Percentiles rank a stretch among this genome's conserved stretches.
These are phyloP conservation scores for Sycophaga agraensis DNA, from an alignment of 1,140 invertebrate species.

Conservation along the genomic window DNA sequence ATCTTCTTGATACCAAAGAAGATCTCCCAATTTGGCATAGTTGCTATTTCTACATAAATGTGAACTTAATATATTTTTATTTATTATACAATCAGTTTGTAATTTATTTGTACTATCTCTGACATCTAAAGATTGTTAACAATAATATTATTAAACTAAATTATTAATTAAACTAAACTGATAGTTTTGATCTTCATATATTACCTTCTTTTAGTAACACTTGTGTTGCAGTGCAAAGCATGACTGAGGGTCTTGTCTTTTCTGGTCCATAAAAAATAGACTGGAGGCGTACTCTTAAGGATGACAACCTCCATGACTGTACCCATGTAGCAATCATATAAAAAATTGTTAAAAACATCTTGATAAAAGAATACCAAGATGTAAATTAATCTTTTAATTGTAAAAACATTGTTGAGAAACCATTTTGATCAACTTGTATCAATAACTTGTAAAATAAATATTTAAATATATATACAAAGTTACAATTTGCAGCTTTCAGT, in stretches of 20 bases:
- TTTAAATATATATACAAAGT: too few species aligned
- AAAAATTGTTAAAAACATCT: slow-evolving; percentile 66
- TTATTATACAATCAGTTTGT: slow-evolving; percentile 28
- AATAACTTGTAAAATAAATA: too few species aligned
- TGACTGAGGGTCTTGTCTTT: slow-evolving; percentile 40
- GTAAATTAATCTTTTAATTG: not conserved
- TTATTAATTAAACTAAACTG: too few species aligned
- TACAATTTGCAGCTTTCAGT: too few species aligned
- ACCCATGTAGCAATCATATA: slow-evolving; percentile 70
- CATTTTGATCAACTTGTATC: not conserved
- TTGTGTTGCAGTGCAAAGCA: slow-evolving; percentile 51
- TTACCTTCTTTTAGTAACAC: slow-evolving; percentile 49
- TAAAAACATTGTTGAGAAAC: not conserved
- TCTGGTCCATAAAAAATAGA: slow-evolving; percentile 37
- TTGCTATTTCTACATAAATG: slow-evolving; percentile 57
- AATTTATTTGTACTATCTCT: slow-evolving; percentile 33
- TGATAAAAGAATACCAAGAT: not conserved
- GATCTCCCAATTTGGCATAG: slow-evolving; percentile 58
- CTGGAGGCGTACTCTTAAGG: slow-evolving; percentile 52
- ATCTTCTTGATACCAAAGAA: slow-evolving; percentile 59
- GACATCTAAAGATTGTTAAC: too few species aligned
- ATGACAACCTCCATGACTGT: slow-evolving; percentile 65
- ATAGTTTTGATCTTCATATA: too few species aligned
- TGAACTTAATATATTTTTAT: slow-evolving; percentile 52
- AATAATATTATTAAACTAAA: not conserved